These are phyloP conservation scores for Lates calcarifer DNA, from an alignment of 2,113 vertebrate species.

Conservation along the genomic window DNA sequence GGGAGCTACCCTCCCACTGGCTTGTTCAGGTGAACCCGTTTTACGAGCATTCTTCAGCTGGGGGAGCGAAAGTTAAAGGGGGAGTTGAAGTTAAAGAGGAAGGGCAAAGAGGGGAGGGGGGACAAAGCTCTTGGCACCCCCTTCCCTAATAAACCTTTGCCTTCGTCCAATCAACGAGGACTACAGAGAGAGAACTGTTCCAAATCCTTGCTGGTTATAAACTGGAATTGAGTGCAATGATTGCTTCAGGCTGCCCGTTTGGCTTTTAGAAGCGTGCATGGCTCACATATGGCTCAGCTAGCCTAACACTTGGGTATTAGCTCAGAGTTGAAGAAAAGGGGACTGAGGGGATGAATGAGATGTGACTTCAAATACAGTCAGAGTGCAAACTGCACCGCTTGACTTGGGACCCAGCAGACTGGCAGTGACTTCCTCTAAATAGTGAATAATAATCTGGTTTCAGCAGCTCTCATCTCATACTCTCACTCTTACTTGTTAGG, in stretches of 20 bases:
- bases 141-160: constrained; percentile 78
- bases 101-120: constrained; percentile 67
- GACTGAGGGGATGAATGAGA: constrained; percentile 57
- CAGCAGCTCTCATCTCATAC: constrained; percentile 53
- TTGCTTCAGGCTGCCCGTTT: constrained; percentile 84
- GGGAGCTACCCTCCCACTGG: constrained; percentile 76
- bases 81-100: constrained; percentile 82
- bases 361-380: constrained; percentile 56
- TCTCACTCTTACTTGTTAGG: constrained; percentile 59
- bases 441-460: constrained; percentile 51
- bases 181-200: constrained; percentile 75
- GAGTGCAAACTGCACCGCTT: constrained; percentile 50
- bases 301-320: constrained; percentile 68
- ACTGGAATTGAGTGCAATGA: constrained; percentile 83
- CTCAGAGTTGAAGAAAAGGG: constrained; percentile 72
- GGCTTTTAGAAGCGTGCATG: constrained; percentile 75
- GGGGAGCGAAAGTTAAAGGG: constrained; percentile 81
- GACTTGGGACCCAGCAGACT: constrained; percentile 29
- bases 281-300: constrained; percentile 78
- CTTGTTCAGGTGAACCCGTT: constrained; percentile 85
- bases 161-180: constrained; percentile 75
- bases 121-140: constrained; percentile 78
- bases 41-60: constrained; percentile 86
- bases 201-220: constrained; percentile 82
- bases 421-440: constrained; percentile 37